Conservation (phyloP, 92 coral and sea anemone species). For the Virgularia gustaviana region DNA sequence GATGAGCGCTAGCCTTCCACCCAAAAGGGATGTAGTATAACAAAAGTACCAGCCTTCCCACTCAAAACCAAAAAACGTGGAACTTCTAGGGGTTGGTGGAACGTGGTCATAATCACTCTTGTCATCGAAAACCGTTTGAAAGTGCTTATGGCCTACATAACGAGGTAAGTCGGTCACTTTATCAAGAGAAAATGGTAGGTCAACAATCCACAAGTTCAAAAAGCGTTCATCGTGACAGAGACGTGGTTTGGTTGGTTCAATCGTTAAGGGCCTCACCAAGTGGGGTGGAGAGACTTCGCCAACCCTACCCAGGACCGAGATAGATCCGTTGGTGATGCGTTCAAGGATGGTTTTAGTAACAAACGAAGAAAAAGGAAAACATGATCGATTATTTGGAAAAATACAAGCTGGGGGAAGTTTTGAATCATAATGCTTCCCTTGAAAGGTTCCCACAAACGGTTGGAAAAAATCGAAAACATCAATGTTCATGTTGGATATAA, state of each 20-base stretch:
- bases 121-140: constrained; percentile 43
- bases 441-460: constrained; percentile 44
- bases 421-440: constrained; percentile 33
- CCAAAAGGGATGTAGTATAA: constrained; percentile 39
- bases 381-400: constrained; percentile 45
- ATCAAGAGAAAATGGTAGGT: constrained; percentile 41
- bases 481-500: constrained; percentile 38
- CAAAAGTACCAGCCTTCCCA: constrained; percentile 34
- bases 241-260: constrained; percentile 49
- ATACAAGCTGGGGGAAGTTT: constrained; percentile 29
- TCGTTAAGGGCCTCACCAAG: constrained; percentile 47
- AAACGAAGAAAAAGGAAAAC: constrained; percentile 37
- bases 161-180: constrained; percentile 46
- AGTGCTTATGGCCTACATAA: constrained; percentile 35
- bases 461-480: constrained; percentile 30
- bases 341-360: constrained; percentile 29
- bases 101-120: constrained; percentile 51
- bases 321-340: constrained; percentile 45
- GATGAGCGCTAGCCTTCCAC: constrained; percentile 51
- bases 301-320: constrained; percentile 41
- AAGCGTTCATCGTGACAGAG: constrained; percentile 43
- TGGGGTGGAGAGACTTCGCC: constrained; percentile 47
- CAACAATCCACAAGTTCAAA: constrained; percentile 48
- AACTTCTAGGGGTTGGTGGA: background rate
- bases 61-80: constrained; percentile 22